phyloP scores from a whole-genome alignment of 2,113 vertebrate species.

The Aleadryas rufinucha region DNA sequence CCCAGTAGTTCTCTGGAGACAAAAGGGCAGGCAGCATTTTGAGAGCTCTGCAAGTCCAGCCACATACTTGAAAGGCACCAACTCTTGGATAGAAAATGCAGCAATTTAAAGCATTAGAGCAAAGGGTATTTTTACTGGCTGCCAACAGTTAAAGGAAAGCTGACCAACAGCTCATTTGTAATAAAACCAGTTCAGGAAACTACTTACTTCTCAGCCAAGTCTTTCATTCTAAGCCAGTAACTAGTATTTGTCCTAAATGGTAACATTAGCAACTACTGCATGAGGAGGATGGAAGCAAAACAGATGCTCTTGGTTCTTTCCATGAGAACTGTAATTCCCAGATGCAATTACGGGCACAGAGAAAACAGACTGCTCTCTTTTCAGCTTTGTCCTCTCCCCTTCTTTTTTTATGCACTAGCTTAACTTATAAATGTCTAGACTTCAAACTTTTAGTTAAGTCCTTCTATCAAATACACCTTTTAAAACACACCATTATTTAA shows the following conservation, averaged over 20 bases:
- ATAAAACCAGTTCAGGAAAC: neutral
- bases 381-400: neutral
- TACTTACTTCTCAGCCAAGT: neutral
- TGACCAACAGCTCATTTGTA: neutral
- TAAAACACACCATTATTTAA: neutral
- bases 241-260: neutral
- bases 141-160: neutral
- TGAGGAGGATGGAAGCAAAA: neutral
- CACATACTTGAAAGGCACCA: neutral
- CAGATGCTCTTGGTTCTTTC: neutral
- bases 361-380: neutral
- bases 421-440: neutral
- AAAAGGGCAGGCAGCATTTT: neutral
- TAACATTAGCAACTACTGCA: fast-evolving
- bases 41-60: neutral
- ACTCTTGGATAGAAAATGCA: neutral
- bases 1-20: neutral
- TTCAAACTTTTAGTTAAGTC: neutral
- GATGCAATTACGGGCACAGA: fast-evolving
- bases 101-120: neutral
- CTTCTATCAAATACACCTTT: neutral
- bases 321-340: neutral
- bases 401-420: neutral
- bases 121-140: neutral
- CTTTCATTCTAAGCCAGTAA: neutral